phyloP scores from a whole-genome alignment of 92 coral and sea anemone genomes.

The Hydrozoanthus gracilis region DNA sequence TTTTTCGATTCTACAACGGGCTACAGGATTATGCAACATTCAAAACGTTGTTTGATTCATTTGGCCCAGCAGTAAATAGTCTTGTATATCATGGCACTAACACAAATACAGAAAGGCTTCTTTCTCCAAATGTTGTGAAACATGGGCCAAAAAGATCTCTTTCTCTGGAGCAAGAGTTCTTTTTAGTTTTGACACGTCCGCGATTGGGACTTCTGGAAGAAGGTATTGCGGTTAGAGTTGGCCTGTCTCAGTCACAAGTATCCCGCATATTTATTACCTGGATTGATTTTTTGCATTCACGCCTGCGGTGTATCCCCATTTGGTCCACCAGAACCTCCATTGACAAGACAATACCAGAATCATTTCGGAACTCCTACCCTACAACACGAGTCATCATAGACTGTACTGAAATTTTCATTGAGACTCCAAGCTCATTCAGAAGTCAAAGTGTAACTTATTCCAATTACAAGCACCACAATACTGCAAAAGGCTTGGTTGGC shows the following conservation, averaged over 20 bases:
- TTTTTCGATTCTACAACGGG: slow-evolving; percentile 65
- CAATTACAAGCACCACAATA: slow-evolving; percentile 63
- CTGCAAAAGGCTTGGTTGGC: slow-evolving; percentile 71
- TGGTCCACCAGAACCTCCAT: slow-evolving; percentile 66
- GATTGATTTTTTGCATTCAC: slow-evolving; percentile 66
- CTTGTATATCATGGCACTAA: slow-evolving; percentile 59
- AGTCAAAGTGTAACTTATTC: slow-evolving; percentile 72
- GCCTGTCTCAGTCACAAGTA: slow-evolving; percentile 61
- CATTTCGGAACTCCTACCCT: slow-evolving; percentile 61
- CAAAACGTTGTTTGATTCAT: slow-evolving; percentile 52
- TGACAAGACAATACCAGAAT: slow-evolving; percentile 61
- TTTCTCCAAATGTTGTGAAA: slow-evolving; percentile 29
- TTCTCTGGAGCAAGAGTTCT: slow-evolving; percentile 68
- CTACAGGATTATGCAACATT: slow-evolving; percentile 65
- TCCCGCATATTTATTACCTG: slow-evolving; percentile 63
- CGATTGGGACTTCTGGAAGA: slow-evolving; percentile 69
- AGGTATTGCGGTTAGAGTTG: slow-evolving; percentile 66
- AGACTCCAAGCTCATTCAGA: slow-evolving; percentile 67
- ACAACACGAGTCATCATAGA: slow-evolving; percentile 63
- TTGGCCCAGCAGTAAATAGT: slow-evolving; percentile 65
- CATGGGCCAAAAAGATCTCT: slow-evolving; percentile 68
- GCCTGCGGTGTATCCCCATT: slow-evolving; percentile 52
- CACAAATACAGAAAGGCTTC: slow-evolving; percentile 52
- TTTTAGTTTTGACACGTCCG: slow-evolving; percentile 57
- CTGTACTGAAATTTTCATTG: slow-evolving; percentile 68